These are phyloP conservation scores for Bugulina stolonifera DNA, from an alignment of 2,888 invertebrate genomes.

Conservation along the genomic window DNA sequence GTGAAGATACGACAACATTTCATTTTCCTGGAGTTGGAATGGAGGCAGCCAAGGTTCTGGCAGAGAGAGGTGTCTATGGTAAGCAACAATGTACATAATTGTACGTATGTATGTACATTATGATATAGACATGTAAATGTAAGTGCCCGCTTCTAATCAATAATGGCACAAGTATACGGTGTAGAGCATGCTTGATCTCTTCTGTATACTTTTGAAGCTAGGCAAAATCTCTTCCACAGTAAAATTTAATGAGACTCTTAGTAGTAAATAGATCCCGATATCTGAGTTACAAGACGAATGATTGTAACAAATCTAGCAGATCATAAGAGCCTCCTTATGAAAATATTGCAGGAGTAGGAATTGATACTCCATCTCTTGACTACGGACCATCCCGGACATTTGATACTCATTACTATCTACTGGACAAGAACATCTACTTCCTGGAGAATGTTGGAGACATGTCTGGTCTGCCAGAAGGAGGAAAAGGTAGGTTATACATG, in stretches of 20 bases:
- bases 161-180: too few relatives aligned
- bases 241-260: too few relatives aligned
- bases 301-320: neutral
- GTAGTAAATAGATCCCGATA: too few relatives aligned
- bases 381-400: neutral
- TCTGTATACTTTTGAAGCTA: too few relatives aligned
- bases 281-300: neutral
- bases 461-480: neutral
- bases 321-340: neutral
- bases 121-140: too few relatives aligned
- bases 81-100: too few relatives aligned
- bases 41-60: neutral
- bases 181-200: too few relatives aligned
- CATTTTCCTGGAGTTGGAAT: constrained; percentile 20
- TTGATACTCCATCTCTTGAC: constrained; percentile 10
- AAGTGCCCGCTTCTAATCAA: too few relatives aligned
- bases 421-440: constrained; percentile 14
- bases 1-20: constrained; percentile 1
- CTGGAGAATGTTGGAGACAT: constrained; percentile 14
- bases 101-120: too few relatives aligned
- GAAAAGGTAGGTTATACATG: neutral
- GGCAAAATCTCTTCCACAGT: too few relatives aligned
- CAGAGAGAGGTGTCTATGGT: constrained; percentile 13
- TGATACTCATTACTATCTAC: neutral
- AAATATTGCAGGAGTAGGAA: neutral